Percentiles rank a stretch among this genome's conserved stretches.
Conservation (phyloP, 2,888 invertebrate genomes). For the Thyatira batis region DNA sequence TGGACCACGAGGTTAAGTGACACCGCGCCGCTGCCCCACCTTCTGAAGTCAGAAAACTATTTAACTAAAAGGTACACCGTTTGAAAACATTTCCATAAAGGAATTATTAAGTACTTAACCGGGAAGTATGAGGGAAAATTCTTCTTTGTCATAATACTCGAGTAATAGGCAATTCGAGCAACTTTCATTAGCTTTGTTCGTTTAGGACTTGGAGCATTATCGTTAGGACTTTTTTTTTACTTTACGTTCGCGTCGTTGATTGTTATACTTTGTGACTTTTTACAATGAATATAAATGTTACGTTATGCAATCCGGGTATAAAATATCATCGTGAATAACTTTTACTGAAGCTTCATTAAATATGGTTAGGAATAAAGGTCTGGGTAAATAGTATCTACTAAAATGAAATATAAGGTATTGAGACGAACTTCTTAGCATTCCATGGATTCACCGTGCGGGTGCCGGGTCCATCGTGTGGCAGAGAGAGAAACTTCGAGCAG, state of each 20-base stretch:
- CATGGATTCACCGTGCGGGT: too few relatives aligned
- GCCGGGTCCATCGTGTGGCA: too few relatives aligned
- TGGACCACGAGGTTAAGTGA: constrained; percentile 27
- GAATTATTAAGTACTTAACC: constrained; percentile 56
- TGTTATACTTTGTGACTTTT: neutral
- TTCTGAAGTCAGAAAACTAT: constrained; percentile 52
- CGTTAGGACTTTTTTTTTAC: constrained; percentile 6
- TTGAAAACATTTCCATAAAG: constrained; percentile 59
- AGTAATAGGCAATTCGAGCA: constrained; percentile 26
- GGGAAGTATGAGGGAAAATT: constrained; percentile 35
- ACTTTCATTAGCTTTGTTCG: constrained; percentile 26
- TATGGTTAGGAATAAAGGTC: too few relatives aligned
- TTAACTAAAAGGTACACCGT: constrained; percentile 64
- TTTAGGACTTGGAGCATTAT: constrained; percentile 15
- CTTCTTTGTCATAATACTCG: constrained; percentile 37
- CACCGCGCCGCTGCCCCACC: constrained; percentile 17
- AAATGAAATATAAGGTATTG: too few relatives aligned
- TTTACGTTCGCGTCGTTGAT: constrained; percentile 15
- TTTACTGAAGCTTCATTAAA: too few relatives aligned
- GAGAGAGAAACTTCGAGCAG: too few relatives aligned
- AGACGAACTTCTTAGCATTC: too few relatives aligned
- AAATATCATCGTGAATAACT: too few relatives aligned
- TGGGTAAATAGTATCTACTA: too few relatives aligned
- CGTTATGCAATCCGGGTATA: neutral
- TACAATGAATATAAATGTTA: constrained; percentile 6